A percentile compares a stretch with the other conserved stretches of the same genome.
Conservation (phyloP, 2,113 vertebrate genomes). For the Lontra canadensis region DNA sequence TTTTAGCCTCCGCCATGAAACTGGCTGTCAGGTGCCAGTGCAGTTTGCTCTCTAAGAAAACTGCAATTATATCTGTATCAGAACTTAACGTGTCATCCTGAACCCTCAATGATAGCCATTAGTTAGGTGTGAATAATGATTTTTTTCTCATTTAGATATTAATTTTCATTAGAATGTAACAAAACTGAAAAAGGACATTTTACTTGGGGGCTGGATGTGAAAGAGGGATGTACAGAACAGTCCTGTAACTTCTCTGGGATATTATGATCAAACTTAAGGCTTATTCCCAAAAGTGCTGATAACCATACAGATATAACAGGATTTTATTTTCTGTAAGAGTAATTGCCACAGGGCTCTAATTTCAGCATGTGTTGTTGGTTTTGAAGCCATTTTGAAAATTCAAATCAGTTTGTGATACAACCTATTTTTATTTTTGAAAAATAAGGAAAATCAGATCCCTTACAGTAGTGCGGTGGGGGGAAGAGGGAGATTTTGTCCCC, state of each 20-base stretch:
- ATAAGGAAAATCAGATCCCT: background rate
- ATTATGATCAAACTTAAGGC: background rate
- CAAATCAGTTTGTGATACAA: background rate
- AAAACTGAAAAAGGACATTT: constrained; percentile 18
- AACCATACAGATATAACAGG: background rate
- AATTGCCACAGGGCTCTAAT: background rate
- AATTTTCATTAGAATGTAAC: constrained; percentile 8
- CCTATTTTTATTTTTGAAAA: constrained; percentile 20
- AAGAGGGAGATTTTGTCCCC: too few relatives aligned
- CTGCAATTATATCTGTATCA: background rate
- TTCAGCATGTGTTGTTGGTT: background rate
- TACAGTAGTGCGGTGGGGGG: background rate
- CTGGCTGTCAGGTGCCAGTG: background rate
- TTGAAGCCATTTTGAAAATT: constrained; percentile 22
- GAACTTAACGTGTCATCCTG: background rate
- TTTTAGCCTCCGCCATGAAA: background rate
- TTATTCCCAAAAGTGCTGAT: background rate
- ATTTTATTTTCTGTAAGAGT: constrained; percentile 43
- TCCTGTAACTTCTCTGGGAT: background rate
- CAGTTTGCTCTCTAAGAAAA: background rate
- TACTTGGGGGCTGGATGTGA: background rate
- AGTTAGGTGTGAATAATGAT: background rate
- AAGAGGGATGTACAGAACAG: background rate
- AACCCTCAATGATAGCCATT: background rate
- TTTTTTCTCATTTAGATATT: background rate